Percentiles rank a stretch among this genome's conserved stretches.
These are phyloP conservation scores for Entelurus aequoreus DNA, from an alignment of 2,113 vertebrate species.

Conservation along the genomic window DNA sequence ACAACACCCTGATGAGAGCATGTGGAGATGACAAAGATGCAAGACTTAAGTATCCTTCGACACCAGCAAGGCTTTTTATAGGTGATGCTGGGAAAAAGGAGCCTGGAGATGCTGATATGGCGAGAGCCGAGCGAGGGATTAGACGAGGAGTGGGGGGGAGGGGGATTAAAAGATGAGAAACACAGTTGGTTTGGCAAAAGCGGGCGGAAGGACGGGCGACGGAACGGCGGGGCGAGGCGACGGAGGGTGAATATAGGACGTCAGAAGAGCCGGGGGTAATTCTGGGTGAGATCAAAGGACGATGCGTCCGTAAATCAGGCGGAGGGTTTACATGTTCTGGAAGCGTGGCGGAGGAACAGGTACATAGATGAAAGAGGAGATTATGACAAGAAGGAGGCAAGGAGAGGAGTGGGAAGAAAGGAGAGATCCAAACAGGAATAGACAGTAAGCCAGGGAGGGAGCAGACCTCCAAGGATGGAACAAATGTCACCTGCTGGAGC, in stretches of 20 bases:
- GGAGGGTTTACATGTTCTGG: slow-evolving; percentile 47
- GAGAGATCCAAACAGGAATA: neutral
- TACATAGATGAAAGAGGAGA: neutral
- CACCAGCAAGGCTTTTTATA: slow-evolving; percentile 38
- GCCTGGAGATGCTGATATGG: slow-evolving; percentile 34
- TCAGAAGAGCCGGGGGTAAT: slow-evolving; percentile 32
- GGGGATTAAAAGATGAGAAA: slow-evolving; percentile 35
- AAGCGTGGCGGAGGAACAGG: slow-evolving; percentile 13
- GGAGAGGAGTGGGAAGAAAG: neutral
- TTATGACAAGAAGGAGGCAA: neutral
- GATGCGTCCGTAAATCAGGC: slow-evolving; percentile 13
- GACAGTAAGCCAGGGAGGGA: no score
- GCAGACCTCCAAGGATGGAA: no score
- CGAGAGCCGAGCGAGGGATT: slow-evolving; percentile 35
- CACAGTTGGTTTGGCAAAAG: slow-evolving; percentile 30
- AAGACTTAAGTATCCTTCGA: slow-evolving; percentile 19
- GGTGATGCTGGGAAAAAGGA: slow-evolving; percentile 24
- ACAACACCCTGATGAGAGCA: slow-evolving; percentile 27
- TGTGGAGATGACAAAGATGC: slow-evolving; percentile 6
- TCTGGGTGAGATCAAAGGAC: slow-evolving; percentile 49
- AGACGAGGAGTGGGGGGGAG: slow-evolving; percentile 9
- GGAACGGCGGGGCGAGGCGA: slow-evolving; percentile 20
- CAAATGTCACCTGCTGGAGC: no score
- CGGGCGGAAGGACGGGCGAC: slow-evolving; percentile 17
- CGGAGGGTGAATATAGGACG: slow-evolving; percentile 9